phyloP scores from a whole-genome alignment of 2,888 invertebrate genomes.

The Nomada fabriciana region DNA sequence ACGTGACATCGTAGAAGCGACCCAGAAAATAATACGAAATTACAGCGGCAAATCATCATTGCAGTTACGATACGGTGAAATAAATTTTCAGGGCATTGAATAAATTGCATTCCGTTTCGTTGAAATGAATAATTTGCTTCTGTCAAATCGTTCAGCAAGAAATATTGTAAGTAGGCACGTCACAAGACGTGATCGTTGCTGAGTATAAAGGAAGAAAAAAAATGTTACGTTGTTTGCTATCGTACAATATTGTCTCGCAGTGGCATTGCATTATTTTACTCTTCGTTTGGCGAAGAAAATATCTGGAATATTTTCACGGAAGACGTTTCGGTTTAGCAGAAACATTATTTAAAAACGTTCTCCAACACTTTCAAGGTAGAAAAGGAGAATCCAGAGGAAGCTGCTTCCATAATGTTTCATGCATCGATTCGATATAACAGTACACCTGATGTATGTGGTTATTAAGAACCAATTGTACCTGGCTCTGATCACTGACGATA shows the following conservation, averaged over 20 bases:
- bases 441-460: no score
- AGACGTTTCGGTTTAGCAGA: no score
- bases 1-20: conserved; percentile 30
- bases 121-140: conserved; percentile 56
- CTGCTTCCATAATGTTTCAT: no score
- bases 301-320: not conserved
- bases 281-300: conserved; percentile 1
- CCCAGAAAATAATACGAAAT: conserved; percentile 55
- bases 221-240: not conserved
- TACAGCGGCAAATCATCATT: conserved; percentile 60
- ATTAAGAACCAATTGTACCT: no score
- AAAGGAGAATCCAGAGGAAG: no score
- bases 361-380: no score
- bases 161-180: conserved; percentile 39
- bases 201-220: conserved; percentile 16
- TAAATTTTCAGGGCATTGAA: conserved; percentile 58
- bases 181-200: conserved; percentile 19
- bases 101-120: conserved; percentile 60
- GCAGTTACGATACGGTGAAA: conserved; percentile 54
- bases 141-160: conserved; percentile 47
- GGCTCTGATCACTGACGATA: not conserved
- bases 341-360: no score
- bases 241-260: conserved; percentile 11
- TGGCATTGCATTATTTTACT: conserved; percentile 9
- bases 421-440: no score